Base-by-base conservation (phyloP, 2,888 invertebrate genomes). In the Macrosiphum euphorbiae region DNA sequence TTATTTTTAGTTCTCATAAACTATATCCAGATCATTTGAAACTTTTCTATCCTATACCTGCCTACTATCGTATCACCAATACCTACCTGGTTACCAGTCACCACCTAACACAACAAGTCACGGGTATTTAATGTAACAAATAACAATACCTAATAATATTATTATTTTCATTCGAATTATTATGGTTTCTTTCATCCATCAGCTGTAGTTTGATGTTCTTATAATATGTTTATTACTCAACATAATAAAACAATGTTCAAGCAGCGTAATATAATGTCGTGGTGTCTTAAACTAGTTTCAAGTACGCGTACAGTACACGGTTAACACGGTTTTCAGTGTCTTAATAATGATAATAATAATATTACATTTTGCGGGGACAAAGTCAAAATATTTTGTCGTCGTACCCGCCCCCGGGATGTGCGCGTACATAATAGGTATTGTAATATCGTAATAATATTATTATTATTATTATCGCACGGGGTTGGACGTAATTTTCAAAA, bases 241-340 rank as follows among this genome's bases (percentile, higher is more conserved):
- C 78, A 78, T 78, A 78, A 35, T 78, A 26, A 26, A 24, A 58
- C 26, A 78, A 78, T 78, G 35, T 78, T 78, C 35, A 8, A 20
- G 20, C 78, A 41, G 58, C 58, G 10, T 8, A 58, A 26, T 26
- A 58, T 78, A 35, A 78, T 35, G n/a, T 16, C 35, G 35, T 35
- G 67, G 16, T 3, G 55, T 55, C 8, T 8, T 35, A 20, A 78
- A 78, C 35, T 78, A 78, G 78, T 78, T 78, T 78, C 35, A 35
- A 78, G 35, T 78, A 78, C 78, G 78, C 11, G 35, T 78, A 78
- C 20, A 35, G 35, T 78, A 78, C 78, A 78, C 78, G 20, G 85
- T 85, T 85, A 44, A 85, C 85, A 85, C 85, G 85, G 85, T 85
- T 85, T 44, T 35, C 78, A 35, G 78, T 35, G 78, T 35, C 35